Percentiles rank a stretch among this genome's conserved stretches.
Conservation (phyloP, 2,113 vertebrate species). For the Pseudorectes ferrugineus region DNA sequence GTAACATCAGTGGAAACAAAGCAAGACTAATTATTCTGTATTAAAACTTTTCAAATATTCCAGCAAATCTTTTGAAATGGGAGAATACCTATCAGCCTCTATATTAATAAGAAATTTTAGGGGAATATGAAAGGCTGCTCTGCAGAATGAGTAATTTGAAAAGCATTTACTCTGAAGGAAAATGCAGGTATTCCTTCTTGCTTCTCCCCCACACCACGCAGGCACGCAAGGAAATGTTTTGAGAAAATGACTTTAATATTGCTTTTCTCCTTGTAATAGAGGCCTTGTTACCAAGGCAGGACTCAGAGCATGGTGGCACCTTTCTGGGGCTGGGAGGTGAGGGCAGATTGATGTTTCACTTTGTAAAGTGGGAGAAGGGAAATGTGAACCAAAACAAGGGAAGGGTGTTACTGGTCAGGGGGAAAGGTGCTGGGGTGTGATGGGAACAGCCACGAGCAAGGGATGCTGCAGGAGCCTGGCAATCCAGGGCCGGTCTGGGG, state of each 20-base stretch:
- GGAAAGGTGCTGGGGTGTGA: background rate
- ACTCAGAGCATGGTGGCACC: background rate
- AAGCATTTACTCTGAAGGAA: background rate
- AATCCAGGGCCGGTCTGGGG: background rate
- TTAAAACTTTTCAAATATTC: background rate
- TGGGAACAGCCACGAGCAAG: background rate
- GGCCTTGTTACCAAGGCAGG: background rate
- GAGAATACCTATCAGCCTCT: background rate
- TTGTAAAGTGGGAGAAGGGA: background rate
- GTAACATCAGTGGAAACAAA: background rate
- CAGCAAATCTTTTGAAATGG: background rate
- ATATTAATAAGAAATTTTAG: background rate
- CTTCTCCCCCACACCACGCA: background rate
- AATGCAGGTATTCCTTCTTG: background rate
- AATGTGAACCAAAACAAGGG: background rate
- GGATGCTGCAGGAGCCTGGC: background rate
- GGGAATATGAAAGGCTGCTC: background rate
- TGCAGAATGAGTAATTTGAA: conserved; percentile 15
- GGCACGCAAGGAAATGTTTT: background rate
- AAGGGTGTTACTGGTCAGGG: background rate
- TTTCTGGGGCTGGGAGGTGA: background rate
- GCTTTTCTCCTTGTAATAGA: background rate
- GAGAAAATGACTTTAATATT: conserved; percentile 55
- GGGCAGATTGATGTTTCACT: background rate
- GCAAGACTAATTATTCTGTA: background rate